Percentiles rank a stretch among this genome's conserved stretches.
These are phyloP conservation scores for Ranitomeya variabilis DNA, from an alignment of 2,113 vertebrate genomes.

Conservation along the genomic window DNA sequence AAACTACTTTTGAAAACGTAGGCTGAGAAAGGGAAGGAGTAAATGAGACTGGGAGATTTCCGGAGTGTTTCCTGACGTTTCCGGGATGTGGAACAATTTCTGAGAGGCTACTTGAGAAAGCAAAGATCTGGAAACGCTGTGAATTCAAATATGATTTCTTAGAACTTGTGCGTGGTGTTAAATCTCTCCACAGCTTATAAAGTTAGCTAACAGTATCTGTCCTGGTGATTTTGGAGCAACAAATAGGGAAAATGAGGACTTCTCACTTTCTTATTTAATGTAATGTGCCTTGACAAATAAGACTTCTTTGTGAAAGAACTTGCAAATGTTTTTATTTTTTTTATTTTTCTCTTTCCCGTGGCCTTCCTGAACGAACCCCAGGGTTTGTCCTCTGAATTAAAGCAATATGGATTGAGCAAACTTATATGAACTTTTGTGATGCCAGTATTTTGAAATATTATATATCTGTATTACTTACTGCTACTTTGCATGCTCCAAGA, in stretches of 20 bases:
- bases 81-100: conserved; percentile 54
- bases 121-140: conserved; percentile 58
- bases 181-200: conserved; percentile 65
- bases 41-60: conserved; percentile 60
- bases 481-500: conserved; percentile 26
- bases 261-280: conserved; percentile 62
- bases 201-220: conserved; percentile 65
- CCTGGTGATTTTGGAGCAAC: conserved; percentile 60
- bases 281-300: conserved; percentile 64
- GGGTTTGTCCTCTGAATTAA: conserved; percentile 41
- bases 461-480: conserved; percentile 48
- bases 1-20: conserved; percentile 57
- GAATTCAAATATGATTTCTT: conserved; percentile 50
- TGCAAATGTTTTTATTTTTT: conserved; percentile 58
- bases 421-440: conserved; percentile 33
- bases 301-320: conserved; percentile 64
- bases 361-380: conserved; percentile 58
- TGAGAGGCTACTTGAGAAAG: conserved; percentile 48
- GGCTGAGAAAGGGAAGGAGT: conserved; percentile 44
- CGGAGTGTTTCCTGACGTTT: conserved; percentile 60
- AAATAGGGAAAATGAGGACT: conserved; percentile 62
- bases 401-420: conserved; percentile 50
- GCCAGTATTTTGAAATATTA: conserved; percentile 54
- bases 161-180: conserved; percentile 54
- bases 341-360: not conserved